Evolutionary conservation across 2,888 invertebrate species (phyloP).

Genomic region (Meloe dianella): DNA sequence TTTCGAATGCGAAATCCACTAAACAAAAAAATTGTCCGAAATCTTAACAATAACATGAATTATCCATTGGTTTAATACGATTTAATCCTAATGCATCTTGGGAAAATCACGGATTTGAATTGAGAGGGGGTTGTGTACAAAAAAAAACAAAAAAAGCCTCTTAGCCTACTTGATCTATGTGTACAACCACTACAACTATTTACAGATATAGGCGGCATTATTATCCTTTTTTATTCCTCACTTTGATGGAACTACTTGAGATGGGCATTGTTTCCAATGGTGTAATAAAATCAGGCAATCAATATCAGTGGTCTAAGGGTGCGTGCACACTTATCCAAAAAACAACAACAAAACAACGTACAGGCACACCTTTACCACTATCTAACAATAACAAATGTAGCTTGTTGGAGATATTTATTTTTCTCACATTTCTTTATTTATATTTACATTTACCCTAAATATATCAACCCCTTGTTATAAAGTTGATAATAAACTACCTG

Average conservation of each 20-base stretch:
- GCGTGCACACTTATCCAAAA: neutral
- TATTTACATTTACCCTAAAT: neutral
- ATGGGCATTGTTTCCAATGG: slow-evolving; percentile 45
- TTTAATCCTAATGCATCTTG: neutral
- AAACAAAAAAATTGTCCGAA: neutral
- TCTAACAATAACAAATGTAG: neutral
- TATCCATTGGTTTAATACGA: neutral
- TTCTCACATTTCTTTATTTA: slow-evolving; percentile 12
- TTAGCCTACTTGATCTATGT: neutral
- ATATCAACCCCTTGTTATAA: neutral
- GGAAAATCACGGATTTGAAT: neutral
- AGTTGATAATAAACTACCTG: slow-evolving; percentile 6
- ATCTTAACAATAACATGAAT: neutral
- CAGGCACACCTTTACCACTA: neutral
- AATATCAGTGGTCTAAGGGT: slow-evolving; percentile 36
- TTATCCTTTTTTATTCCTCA: neutral
- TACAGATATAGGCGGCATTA: neutral
- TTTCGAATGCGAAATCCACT: too few species aligned
- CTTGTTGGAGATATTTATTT: neutral
- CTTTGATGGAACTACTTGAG: slow-evolving; percentile 41
- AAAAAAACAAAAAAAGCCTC: neutral
- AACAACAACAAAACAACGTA: too few species aligned
- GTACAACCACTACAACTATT: neutral
- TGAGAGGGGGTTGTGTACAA: neutral
- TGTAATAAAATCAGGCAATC: slow-evolving; percentile 47